Base-by-base conservation (phyloP, 64 coral and sea anemone genomes). In the Dendronephthya gigantea region DNA sequence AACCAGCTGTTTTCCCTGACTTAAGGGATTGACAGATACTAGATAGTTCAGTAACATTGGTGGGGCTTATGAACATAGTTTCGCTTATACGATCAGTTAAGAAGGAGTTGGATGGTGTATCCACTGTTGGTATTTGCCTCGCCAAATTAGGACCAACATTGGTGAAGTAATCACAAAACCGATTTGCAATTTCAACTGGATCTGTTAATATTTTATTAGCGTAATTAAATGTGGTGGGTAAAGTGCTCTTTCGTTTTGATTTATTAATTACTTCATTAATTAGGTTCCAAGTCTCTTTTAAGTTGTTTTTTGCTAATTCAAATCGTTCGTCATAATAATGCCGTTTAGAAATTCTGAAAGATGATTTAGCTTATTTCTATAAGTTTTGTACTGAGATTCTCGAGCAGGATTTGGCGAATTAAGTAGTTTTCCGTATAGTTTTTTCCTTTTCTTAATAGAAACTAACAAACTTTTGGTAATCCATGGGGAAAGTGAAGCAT, bases 161-260 rank as follows among this genome's bases (percentile, higher is more conserved):
- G 49, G 82, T 83, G 34, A 89, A 85, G 16, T 81, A 90, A 7
- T 82, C 76, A 81, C 83, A 90, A 55, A 85, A 90, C 23, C 35
- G 31, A 40, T 90, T 81, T 83, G 83, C 83, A n/a, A 90, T 55
- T n/a, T 85, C 33, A 9, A 82, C 29, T n/a, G 84, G 88, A 90
- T n/a, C n/a, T 85, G 41, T 45, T 45, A 45, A 11, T 6, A 45
- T n/a, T n/a, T n/a, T n/a, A n/a, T n/a, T n/a, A n/a, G n/a, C n/a
- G 41, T 45, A 6, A 45, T 45, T 45, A 45, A 45, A 52, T 0
- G 45, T 47, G 51, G 41, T 12, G 5, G 48, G 48, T 12, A 55
- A 0, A 13, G 9, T 29, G 51, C 0, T 55, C 55, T 27, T 56
- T 13, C 4, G 40, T 56, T 84, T 84, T 2, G 48, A n/a, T 12